Percentiles rank a stretch among this genome's conserved stretches.
Conservation (phyloP, 2,888 invertebrate genomes). For the Achlya flavicornis region DNA sequence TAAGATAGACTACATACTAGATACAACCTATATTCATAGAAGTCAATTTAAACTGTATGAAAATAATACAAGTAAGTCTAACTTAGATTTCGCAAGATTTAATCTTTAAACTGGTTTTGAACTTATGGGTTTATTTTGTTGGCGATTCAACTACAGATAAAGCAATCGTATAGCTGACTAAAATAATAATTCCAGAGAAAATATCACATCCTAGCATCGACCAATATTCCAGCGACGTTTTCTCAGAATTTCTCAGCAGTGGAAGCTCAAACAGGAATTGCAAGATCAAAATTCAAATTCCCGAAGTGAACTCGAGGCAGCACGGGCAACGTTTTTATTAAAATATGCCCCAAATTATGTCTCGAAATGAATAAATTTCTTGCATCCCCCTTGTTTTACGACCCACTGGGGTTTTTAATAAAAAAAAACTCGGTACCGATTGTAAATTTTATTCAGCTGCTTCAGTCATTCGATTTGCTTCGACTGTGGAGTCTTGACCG, state of each 20-base stretch:
- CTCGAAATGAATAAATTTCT: slow-evolving; percentile 70
- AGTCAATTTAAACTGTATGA: too few relatives aligned
- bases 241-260: slow-evolving; percentile 6
- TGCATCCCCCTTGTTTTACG: slow-evolving; percentile 59
- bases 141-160: background rate
- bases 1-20: too few relatives aligned
- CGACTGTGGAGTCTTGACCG: background rate
- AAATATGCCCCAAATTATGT: slow-evolving; percentile 71
- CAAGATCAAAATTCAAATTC: slow-evolving; percentile 48
- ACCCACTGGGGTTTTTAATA: slow-evolving; percentile 58
- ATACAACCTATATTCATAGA: too few relatives aligned
- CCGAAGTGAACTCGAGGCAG: slow-evolving; percentile 26
- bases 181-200: background rate
- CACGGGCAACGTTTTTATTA: slow-evolving; percentile 59
- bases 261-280: slow-evolving; percentile 31
- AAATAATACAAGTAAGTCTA: too few relatives aligned
- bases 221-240: background rate
- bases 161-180: background rate
- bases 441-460: slow-evolving; percentile 50
- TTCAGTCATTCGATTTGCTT: slow-evolving; percentile 33
- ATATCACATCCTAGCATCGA: background rate
- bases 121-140: background rate
- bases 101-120: background rate
- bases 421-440: slow-evolving; percentile 48
- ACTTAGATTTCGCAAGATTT: background rate